These are phyloP conservation scores for Sceliomorpha sp. DNA, from an alignment of 2,888 invertebrate species.

Conservation along the genomic window DNA sequence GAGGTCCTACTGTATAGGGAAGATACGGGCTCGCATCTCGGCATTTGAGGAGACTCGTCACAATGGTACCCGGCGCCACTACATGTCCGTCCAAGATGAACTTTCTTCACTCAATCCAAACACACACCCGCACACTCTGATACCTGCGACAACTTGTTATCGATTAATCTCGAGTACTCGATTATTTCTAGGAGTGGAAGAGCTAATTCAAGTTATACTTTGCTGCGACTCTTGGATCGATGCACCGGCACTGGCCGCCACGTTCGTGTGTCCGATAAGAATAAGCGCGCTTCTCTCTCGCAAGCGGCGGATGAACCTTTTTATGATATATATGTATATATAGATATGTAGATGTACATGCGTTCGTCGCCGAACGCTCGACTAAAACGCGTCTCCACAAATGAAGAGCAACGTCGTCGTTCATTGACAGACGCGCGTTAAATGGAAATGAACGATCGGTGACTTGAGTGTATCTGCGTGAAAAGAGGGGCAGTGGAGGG, in stretches of 20 bases:
- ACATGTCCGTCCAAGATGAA: slow-evolving; percentile 1
- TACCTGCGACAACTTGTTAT: slow-evolving; percentile 42
- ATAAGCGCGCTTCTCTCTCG: slow-evolving; percentile 37
- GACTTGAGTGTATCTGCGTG: slow-evolving; percentile 35
- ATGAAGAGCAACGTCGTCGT: slow-evolving; percentile 30
- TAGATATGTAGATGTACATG: too few species aligned
- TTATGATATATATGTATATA: too few species aligned
- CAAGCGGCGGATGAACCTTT: slow-evolving; percentile 20
- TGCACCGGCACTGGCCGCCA: slow-evolving; percentile 39
- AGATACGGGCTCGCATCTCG: slow-evolving; percentile 9
- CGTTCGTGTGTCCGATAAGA: slow-evolving; percentile 25
- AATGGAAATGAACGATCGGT: slow-evolving; percentile 42
- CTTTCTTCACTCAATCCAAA: slow-evolving; percentile 4
- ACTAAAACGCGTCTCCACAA: slow-evolving; percentile 9
- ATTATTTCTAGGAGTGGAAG: slow-evolving; percentile 31
- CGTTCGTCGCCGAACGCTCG: slow-evolving; percentile 2
- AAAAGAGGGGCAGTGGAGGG: slow-evolving; percentile 27
- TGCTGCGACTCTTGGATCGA: slow-evolving; percentile 47
- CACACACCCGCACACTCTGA: slow-evolving; percentile 16
- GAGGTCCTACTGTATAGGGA: slow-evolving; percentile 3
- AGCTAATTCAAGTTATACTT: slow-evolving; percentile 42
- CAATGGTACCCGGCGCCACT: slow-evolving; percentile 1
- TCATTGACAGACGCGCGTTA: slow-evolving; percentile 50
- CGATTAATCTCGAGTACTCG: slow-evolving; percentile 48
- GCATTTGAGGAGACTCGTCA: not conserved